Evolutionary conservation across 2,113 vertebrate species (phyloP).

Genomic region (Hyperopisus bebe): DNA sequence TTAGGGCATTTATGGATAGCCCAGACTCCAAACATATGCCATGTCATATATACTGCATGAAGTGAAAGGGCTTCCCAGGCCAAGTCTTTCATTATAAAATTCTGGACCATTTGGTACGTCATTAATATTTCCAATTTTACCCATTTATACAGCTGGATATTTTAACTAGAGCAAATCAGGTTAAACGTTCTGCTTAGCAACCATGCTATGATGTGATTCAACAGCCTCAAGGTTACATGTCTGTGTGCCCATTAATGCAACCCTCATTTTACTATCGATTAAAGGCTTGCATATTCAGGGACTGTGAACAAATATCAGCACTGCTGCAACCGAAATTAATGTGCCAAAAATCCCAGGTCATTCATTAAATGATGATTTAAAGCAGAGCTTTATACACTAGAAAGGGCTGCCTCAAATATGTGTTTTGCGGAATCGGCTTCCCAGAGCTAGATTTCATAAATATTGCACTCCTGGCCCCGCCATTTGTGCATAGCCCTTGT

Average conservation of each 20-base stretch:
- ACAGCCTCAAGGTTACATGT: neutral
- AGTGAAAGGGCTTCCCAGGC: neutral
- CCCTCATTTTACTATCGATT: neutral
- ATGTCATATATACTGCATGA: conserved; percentile 5
- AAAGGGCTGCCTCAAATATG: neutral
- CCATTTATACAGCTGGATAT: conserved; percentile 4
- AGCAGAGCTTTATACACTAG: neutral
- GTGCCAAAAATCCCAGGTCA: neutral
- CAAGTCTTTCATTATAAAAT: neutral
- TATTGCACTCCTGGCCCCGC: neutral
- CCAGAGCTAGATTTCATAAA: neutral
- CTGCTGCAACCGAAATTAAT: neutral
- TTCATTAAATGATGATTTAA: neutral
- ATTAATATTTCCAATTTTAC: conserved; percentile 12
- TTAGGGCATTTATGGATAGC: neutral
- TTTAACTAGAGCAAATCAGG: conserved; percentile 2
- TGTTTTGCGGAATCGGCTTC: neutral
- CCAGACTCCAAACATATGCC: neutral
- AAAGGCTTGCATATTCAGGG: neutral
- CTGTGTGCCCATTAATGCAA: neutral
- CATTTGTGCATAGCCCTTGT: neutral
- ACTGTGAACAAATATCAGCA: neutral
- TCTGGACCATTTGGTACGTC: neutral
- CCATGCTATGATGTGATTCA: neutral
- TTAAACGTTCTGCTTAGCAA: neutral